These are phyloP conservation scores for Palythoa heliodiscus DNA, from an alignment of 92 coral and sea anemone genomes.

Conservation along the genomic window DNA sequence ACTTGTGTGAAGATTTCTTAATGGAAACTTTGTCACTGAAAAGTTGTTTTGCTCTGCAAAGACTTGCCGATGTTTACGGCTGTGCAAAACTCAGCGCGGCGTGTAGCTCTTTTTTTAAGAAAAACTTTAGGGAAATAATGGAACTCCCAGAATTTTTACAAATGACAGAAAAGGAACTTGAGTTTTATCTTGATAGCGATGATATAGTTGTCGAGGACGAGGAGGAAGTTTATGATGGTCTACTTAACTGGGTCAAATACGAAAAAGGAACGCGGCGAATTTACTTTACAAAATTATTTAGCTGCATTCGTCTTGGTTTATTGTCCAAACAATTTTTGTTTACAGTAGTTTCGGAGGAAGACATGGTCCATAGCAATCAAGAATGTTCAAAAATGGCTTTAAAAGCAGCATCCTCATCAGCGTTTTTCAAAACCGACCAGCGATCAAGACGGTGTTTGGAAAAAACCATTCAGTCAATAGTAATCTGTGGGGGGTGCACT, in stretches of 20 bases:
- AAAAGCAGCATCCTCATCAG: slow-evolving; percentile 1
- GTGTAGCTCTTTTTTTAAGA: background rate
- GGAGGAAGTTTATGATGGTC: slow-evolving; percentile 34
- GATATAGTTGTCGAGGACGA: slow-evolving; percentile 21
- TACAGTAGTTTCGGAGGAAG: slow-evolving; percentile 31
- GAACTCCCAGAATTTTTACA: slow-evolving; percentile 28
- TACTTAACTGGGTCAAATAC: slow-evolving; percentile 19
- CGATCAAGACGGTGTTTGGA: slow-evolving; percentile 15
- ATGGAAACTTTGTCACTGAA: slow-evolving; percentile 6
- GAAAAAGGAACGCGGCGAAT: background rate
- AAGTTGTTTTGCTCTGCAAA: slow-evolving; percentile 6
- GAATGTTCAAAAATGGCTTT: slow-evolving; percentile 24
- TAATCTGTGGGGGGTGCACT: slow-evolving; percentile 32
- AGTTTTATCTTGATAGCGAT: slow-evolving; percentile 14
- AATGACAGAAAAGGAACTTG: slow-evolving; percentile 25
- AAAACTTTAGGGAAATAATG: background rate
- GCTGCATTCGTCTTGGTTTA: slow-evolving; percentile 21
- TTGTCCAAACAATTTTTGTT: slow-evolving; percentile 33
- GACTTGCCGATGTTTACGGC: slow-evolving; percentile 16
- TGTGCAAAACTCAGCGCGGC: slow-evolving; percentile 5
- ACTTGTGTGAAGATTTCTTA: slow-evolving; percentile 21
- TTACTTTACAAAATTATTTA: slow-evolving; percentile 17
- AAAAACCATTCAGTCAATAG: background rate
- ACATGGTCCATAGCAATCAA: slow-evolving; percentile 27
- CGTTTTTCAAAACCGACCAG: background rate